phyloP scores from a whole-genome alignment of 2,888 invertebrate genomes.

The Cybosia mesomella region DNA sequence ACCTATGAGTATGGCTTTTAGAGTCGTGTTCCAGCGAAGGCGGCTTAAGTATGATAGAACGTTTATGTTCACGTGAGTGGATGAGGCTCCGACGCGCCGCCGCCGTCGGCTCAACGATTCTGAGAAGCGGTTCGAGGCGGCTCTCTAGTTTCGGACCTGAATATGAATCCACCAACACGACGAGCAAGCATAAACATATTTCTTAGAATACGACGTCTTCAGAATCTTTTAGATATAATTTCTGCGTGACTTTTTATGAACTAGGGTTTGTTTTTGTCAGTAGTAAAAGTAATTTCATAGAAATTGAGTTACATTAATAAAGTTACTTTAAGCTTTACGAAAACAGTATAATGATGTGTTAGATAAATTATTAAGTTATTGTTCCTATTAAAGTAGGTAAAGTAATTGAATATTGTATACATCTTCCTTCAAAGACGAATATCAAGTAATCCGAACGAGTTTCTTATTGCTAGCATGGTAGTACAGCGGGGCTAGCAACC shows the following conservation, averaged over 20 bases:
- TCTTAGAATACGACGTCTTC: conserved; percentile 54
- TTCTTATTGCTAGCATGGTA: conserved; percentile 29
- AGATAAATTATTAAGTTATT: too few relatives aligned
- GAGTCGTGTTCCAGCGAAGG: conserved; percentile 63
- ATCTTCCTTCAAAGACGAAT: conserved; percentile 11
- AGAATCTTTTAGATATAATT: conserved; percentile 46
- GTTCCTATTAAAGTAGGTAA: too few relatives aligned
- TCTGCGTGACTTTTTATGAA: conserved; percentile 32
- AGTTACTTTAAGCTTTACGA: not conserved
- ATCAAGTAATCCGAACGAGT: conserved; percentile 35
- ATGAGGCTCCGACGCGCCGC: conserved; percentile 84
- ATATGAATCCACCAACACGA: conserved; percentile 78
- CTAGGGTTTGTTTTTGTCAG: not conserved
- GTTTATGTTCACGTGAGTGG: conserved; percentile 86
- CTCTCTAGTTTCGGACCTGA: conserved; percentile 84
- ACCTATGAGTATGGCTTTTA: conserved; percentile 65
- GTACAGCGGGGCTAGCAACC: conserved; percentile 27
- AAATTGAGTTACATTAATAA: not conserved
- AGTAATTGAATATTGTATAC: not conserved
- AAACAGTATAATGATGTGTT: not conserved
- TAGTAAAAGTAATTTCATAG: not conserved
- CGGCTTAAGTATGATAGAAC: conserved; percentile 79
- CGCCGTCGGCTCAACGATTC: conserved; percentile 85
- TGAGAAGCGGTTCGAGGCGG: conserved; percentile 79
- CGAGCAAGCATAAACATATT: conserved; percentile 63